Evolutionary conservation across 2,113 vertebrate species (phyloP).

Genomic region (Equus quagga): DNA sequence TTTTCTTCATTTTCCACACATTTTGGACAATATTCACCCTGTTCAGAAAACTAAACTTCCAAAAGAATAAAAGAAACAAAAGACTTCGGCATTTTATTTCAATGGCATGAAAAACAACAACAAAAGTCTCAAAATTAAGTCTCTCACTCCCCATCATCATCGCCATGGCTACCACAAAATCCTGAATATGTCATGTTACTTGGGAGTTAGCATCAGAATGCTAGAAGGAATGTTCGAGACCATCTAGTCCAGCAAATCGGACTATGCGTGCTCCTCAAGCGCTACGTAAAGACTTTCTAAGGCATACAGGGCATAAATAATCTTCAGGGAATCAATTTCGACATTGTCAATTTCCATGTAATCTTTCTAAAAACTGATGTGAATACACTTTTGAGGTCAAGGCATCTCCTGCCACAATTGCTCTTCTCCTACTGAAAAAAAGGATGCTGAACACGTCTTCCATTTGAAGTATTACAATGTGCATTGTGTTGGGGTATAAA

Average conservation of each 20-base stretch:
- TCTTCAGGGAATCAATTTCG: constrained; percentile 9
- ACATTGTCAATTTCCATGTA: background rate
- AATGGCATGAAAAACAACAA: background rate
- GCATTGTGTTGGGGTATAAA: background rate
- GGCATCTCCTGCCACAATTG: background rate
- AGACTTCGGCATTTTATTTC: constrained; percentile 58
- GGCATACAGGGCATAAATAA: background rate
- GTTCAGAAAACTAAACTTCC: constrained; percentile 85
- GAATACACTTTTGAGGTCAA: background rate
- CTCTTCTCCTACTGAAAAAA: background rate
- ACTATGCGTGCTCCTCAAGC: background rate
- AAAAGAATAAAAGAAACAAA: constrained; percentile 44
- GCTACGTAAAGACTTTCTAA: background rate
- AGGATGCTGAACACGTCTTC: background rate
- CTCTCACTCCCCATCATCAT: background rate
- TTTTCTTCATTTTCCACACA: constrained; percentile 90
- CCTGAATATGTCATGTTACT: background rate
- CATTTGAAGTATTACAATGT: background rate
- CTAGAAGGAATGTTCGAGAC: background rate
- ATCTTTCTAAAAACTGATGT: background rate
- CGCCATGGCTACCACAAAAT: background rate
- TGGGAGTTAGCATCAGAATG: constrained; percentile 2
- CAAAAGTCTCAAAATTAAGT: constrained; percentile 45
- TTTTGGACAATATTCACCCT: constrained; percentile 89
- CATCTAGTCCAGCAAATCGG: background rate